phyloP scores from a whole-genome alignment of 2,797 vertebrate genomes.

The Argya squamiceps region DNA sequence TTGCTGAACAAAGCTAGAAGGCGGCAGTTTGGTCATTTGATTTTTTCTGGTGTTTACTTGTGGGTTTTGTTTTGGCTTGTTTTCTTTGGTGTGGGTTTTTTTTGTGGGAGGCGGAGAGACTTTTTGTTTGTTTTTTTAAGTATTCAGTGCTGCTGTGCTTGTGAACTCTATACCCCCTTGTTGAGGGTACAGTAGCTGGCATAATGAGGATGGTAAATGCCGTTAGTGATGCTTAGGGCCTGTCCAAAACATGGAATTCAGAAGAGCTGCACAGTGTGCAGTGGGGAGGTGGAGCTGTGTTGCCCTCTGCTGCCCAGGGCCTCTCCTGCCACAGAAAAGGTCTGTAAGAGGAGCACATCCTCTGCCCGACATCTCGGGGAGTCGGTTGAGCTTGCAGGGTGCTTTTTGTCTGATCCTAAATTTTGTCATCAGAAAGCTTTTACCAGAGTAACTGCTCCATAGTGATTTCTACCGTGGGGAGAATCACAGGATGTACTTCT shows the following conservation, averaged over 20 bases:
- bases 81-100: neutral
- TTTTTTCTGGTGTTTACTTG: neutral
- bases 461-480: neutral
- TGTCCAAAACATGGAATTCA: neutral
- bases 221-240: neutral
- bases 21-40: fast-evolving
- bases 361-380: neutral
- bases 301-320: neutral
- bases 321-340: neutral
- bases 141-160: neutral
- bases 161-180: neutral
- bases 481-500: neutral
- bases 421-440: neutral
- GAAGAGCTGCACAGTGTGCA: neutral
- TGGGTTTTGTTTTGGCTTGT: neutral
- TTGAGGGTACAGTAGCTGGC: neutral
- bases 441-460: neutral
- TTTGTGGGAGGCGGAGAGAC: fast-evolving
- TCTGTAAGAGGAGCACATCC: neutral
- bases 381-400: neutral
- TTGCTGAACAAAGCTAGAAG: neutral
- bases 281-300: neutral
- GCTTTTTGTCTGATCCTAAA: neutral
- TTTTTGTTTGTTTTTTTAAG: neutral
- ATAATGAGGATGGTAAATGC: neutral